Conservation (phyloP, 2,888 invertebrate genomes). For the Ochlodes sylvanus region DNA sequence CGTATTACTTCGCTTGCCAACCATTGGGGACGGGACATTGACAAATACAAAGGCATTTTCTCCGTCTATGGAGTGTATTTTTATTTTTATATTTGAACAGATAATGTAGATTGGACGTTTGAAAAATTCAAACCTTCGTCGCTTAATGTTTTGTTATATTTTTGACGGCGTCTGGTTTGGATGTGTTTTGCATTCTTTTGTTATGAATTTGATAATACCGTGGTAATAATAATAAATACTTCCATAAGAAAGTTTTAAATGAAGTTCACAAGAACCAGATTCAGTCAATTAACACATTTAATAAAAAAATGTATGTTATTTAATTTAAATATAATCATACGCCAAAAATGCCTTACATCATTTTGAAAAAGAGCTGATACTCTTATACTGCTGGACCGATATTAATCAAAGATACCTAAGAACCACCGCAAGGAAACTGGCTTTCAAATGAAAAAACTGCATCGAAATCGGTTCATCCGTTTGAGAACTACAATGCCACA, state of each 20-base stretch:
- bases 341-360: too few species aligned
- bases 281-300: too few species aligned
- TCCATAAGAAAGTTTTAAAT: slow-evolving; percentile 1
- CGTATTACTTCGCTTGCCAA: slow-evolving; percentile 52
- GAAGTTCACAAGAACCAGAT: too few species aligned
- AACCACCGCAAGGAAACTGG: too few species aligned
- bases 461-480: too few species aligned
- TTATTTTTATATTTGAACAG: slow-evolving; percentile 70
- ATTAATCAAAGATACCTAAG: too few species aligned
- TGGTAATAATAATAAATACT: slow-evolving; percentile 2
- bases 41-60: slow-evolving; percentile 83
- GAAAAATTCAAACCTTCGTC: slow-evolving; percentile 48
- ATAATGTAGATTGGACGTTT: slow-evolving; percentile 74
- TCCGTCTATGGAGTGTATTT: slow-evolving; percentile 64
- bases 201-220: slow-evolving; percentile 1
- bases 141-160: slow-evolving; percentile 33
- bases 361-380: too few species aligned
- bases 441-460: too few species aligned
- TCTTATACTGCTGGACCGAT: too few species aligned
- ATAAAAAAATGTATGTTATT: too few species aligned
- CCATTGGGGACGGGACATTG: slow-evolving; percentile 75
- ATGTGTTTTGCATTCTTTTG: slow-evolving; percentile 13
- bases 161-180: slow-evolving; percentile 32
- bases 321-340: too few species aligned
- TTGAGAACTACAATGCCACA: too few species aligned